Conservation (phyloP, 2,797 vertebrate genomes). For the Phrynocephalus guinanensis region DNA sequence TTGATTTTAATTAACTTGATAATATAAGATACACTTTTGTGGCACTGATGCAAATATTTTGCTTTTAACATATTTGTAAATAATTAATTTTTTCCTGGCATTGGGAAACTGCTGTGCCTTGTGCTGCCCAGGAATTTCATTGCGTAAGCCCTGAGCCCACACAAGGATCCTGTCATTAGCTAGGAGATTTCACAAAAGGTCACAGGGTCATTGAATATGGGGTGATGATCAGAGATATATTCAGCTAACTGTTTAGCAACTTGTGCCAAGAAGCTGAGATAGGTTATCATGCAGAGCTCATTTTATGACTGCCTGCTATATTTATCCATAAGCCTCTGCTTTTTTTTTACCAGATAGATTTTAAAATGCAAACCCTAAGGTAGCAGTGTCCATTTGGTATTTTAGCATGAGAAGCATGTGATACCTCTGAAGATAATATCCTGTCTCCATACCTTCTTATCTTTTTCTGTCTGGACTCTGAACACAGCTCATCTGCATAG, state of each 20-base stretch:
- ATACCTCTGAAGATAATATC: slow-evolving; percentile 60
- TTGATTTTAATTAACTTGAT: neutral
- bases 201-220: slow-evolving; percentile 4
- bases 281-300: slow-evolving; percentile 51
- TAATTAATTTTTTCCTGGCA: neutral
- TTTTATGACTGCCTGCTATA: slow-evolving; percentile 11
- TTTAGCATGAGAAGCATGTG: slow-evolving; percentile 54
- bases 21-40: neutral
- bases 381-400: slow-evolving; percentile 39
- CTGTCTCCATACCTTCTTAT: slow-evolving; percentile 59
- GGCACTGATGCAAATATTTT: neutral
- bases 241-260: slow-evolving; percentile 29
- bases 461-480: slow-evolving; percentile 54
- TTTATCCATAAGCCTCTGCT: neutral
- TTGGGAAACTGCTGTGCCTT: slow-evolving; percentile 1
- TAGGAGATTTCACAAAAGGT: slow-evolving; percentile 22
- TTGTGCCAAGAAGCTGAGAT: slow-evolving; percentile 36
- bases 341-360: slow-evolving; percentile 55
- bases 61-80: neutral
- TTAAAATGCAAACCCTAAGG: slow-evolving; percentile 42
- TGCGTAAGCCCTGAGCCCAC: neutral
- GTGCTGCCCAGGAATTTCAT: slow-evolving; percentile 14
- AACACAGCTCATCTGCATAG: slow-evolving; percentile 53
- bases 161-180: slow-evolving; percentile 24
- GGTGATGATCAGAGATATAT: slow-evolving; percentile 10